A percentile compares a stretch with the other conserved stretches of the same genome.
Evolutionary conservation across 2,888 invertebrate species (phyloP).

Genomic region (Siphlonurus alternatus): DNA sequence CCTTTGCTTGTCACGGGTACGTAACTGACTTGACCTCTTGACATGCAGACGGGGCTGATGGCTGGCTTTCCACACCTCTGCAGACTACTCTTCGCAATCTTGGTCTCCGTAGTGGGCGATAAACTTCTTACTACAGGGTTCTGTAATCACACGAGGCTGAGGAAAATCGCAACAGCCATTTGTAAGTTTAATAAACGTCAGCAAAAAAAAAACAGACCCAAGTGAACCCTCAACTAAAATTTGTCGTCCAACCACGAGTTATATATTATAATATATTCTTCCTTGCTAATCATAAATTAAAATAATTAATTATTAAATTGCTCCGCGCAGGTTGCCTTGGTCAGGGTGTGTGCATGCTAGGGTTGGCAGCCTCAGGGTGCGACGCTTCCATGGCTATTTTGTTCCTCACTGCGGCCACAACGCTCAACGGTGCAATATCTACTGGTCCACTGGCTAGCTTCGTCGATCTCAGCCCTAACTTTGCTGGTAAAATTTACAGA

Average conservation of each 20-base stretch:
- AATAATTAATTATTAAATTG: not conserved
- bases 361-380: conserved; percentile 43
- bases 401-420: conserved; percentile 42
- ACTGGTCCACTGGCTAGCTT: conserved; percentile 46
- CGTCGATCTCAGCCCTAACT: conserved; percentile 41
- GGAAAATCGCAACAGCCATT: conserved; percentile 42
- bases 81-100: conserved; percentile 38
- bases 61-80: conserved; percentile 29
- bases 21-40: not conserved
- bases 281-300: no score
- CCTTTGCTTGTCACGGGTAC: not conserved
- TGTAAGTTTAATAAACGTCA: conserved; percentile 26
- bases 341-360: conserved; percentile 43
- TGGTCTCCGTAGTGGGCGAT: conserved; percentile 38
- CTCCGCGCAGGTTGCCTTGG: conserved; percentile 32
- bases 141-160: conserved; percentile 40
- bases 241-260: no score
- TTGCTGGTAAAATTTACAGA: conserved; percentile 19
- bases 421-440: conserved; percentile 46
- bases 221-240: no score
- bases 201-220: not conserved
- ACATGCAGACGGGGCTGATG: conserved; percentile 7
- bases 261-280: no score
- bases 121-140: conserved; percentile 36
- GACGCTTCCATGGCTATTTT: conserved; percentile 38